Base-by-base conservation (phyloP, 2,888 invertebrate species). In the Notodonta dromedarius region DNA sequence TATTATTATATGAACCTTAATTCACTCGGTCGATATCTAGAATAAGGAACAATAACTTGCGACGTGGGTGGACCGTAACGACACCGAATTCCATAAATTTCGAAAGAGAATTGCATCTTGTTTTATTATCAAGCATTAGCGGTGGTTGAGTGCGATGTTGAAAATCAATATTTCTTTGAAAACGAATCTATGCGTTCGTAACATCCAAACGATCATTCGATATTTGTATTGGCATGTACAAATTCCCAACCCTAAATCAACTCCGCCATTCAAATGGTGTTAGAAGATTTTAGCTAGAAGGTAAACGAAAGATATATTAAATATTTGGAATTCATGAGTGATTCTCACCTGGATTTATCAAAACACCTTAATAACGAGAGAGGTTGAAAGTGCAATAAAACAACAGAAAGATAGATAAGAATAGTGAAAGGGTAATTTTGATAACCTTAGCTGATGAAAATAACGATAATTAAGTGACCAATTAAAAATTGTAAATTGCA, bases 1-100 rank as follows among this genome's bases (percentile, higher is more conserved):
- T 86, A 86, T 80, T 83, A 80, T 80, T 82, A 80, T 67, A 61
- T 61, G 62, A 76, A 74, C 66, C 68, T 67, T 65, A 67, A 69
- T 73, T 71, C 70, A 48, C 59, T 62, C 62, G 59, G 48, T 56
- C 59, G 56, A 67, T 51, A 65, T 65, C 62, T 58, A 66, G 53
- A 62, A 57, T 57, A 54, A 59, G 52, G 54, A 64, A 68, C 56
- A 61, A 62, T 63, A 58, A 63, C 32, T 48, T 7, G 57, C 16
- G 57, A 56, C 13, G 65, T 65, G 60, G 63, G 61, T 50, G 51
- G 60, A 58, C 52, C 5, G 32, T 54, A 59, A 42, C 40, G 57
- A 56, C 52, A 52, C 55, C 59, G 35, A 57, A 62, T 61, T 64
- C 39, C 44, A 44, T 50, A 56, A 12, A 60, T 56, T 52, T 13